These are phyloP conservation scores for Cyclargus thomasi DNA, from an alignment of 1,140 invertebrate genomes.

Conservation along the genomic window DNA sequence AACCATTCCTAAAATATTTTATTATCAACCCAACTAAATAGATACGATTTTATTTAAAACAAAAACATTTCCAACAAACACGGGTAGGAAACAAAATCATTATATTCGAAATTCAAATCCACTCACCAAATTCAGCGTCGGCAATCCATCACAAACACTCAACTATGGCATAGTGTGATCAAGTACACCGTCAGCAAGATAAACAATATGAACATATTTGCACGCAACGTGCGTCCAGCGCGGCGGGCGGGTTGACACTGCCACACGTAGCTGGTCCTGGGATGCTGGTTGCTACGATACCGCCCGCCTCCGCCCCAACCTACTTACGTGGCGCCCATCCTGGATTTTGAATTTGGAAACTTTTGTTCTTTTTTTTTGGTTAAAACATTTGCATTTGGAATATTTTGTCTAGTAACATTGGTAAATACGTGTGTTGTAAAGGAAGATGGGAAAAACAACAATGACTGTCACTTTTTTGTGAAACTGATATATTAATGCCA, in stretches of 20 bases:
- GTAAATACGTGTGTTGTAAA: no score
- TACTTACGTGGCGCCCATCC: not conserved
- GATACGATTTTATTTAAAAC: not conserved
- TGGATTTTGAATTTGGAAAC: not conserved
- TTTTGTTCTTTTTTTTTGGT: no score
- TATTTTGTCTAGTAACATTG: no score
- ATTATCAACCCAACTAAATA: no score
- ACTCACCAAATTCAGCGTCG: slow-evolving; percentile 27
- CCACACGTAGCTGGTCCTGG: slow-evolving; percentile 36
- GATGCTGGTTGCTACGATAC: slow-evolving; percentile 72
- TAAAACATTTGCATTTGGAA: no score
- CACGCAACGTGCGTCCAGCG: slow-evolving; percentile 32
- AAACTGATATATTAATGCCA: no score
- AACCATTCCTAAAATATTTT: no score
- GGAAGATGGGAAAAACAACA: no score
- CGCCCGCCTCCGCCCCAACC: slow-evolving; percentile 52
- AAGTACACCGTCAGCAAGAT: slow-evolving; percentile 64
- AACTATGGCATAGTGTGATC: slow-evolving; percentile 61
- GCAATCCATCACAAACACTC: slow-evolving; percentile 28
- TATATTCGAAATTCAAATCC: not conserved
- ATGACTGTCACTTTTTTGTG: no score
- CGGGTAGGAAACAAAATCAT: not conserved
- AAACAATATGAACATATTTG: slow-evolving; percentile 62
- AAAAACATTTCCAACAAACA: not conserved
- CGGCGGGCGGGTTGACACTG: not conserved